phyloP scores from a whole-genome alignment of 2,888 invertebrate genomes.

The Ctena decussata region DNA sequence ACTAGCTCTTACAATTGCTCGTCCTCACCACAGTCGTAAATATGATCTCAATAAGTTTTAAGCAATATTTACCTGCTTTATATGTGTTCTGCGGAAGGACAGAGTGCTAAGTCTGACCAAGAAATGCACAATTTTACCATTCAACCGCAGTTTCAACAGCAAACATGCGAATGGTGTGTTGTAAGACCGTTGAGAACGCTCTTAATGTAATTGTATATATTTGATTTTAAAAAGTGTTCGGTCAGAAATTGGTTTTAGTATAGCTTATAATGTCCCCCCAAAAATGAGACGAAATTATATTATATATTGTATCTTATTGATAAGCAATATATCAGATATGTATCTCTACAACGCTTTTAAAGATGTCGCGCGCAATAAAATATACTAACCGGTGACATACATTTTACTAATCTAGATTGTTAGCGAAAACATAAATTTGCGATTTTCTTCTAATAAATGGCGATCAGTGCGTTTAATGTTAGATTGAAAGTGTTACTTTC shows the following conservation, averaged over 20 bases:
- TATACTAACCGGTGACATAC: not conserved
- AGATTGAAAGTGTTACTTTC: not conserved
- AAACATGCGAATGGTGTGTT: too few species aligned
- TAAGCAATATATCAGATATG: not conserved
- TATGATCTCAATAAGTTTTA: too few species aligned
- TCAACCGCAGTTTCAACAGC: too few species aligned
- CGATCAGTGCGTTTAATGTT: not conserved
- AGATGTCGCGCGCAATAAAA: conserved; percentile 6
- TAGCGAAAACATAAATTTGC: not conserved
- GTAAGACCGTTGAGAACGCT: not conserved
- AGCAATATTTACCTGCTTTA: too few species aligned
- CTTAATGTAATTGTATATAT: not conserved
- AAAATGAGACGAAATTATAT: not conserved
- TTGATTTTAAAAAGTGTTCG: not conserved
- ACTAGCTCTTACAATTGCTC: too few species aligned
- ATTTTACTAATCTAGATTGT: not conserved
- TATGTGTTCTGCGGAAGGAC: too few species aligned
- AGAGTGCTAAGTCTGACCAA: too few species aligned
- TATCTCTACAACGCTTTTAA: not conserved
- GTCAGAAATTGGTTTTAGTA: not conserved
- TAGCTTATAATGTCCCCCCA: not conserved
- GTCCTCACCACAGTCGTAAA: too few species aligned
- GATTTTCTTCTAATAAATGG: not conserved
- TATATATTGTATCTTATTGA: not conserved
- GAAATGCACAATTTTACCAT: too few species aligned